Evolutionary conservation across 2,888 invertebrate genomes (phyloP), one percentile per base, ranked within the genome.

Genomic region (Rotaria socialis): DNA sequence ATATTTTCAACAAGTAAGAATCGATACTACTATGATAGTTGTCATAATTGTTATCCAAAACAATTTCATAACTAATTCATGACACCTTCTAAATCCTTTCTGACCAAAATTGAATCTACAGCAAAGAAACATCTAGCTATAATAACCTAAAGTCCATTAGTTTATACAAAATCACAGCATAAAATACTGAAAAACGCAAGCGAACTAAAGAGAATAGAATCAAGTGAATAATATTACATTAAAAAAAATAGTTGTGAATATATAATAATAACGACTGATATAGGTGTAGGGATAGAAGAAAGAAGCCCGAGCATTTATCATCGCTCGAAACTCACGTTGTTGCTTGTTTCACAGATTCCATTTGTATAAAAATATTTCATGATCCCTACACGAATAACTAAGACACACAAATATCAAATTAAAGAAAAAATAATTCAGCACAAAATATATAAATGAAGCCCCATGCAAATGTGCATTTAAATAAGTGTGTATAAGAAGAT

Each of bases 331-430:
- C 67, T 67, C 67, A 67, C 67, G 67, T 67, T 67, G 35, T 67
- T 58, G 67, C 6, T 67, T 67, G 35, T 67, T 67, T 19, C 35
- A 58, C 11, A 58, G 3, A 35, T 67, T 67, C 67, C 67, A 67
- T 67, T 67, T 67, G 67, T 16, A 67, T 67, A 27, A 4, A 16
- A 67, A 10, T 27, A 1, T 67, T 67, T 5, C 19, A 67, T 67
- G 35, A 27, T 67, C 35, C 67, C 67, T 67, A 67, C 27, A 67
- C 67, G 67, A 67, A 67, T 67, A 67, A 67, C 67, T 67, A 67
- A 67, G 67, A 67, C 67, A 67, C 67, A 67, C 67, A 67, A 67
- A 67, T n/a, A 56, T 56, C 56, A 56, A 56, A 56, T 56, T 50
- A 50, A 50, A 50, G 11, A 56, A 35, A 35, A 67, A 67, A 7